phyloP scores from a whole-genome alignment of 1,140 invertebrate species.

The Ostrea denselamellosa region DNA sequence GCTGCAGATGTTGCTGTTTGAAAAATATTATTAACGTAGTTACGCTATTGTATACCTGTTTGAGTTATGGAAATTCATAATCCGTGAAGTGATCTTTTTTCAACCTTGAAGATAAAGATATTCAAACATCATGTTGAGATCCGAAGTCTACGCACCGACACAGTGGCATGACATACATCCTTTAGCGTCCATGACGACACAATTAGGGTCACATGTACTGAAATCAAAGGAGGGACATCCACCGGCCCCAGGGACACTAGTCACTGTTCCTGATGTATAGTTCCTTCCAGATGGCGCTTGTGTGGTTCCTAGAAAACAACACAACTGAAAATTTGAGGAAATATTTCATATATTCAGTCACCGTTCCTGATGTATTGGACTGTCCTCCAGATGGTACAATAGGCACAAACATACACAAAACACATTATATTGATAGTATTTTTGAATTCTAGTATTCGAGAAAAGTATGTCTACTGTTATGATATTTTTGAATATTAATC shows the following conservation, averaged over 20 bases:
- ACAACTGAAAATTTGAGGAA: too few relatives aligned
- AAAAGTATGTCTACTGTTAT: background rate
- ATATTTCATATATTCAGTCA: background rate
- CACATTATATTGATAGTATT: background rate
- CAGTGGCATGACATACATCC: constrained; percentile 28
- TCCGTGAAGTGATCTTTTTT: too few relatives aligned
- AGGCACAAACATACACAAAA: background rate
- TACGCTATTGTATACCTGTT: too few relatives aligned
- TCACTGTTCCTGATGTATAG: background rate
- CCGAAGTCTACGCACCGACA: background rate
- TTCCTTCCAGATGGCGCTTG: background rate
- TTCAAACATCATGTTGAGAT: background rate
- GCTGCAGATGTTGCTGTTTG: background rate
- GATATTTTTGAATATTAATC: background rate
- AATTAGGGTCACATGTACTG: constrained; percentile 39
- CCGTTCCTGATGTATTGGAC: background rate
- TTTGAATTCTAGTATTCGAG: too few relatives aligned
- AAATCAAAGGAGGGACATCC: constrained; percentile 27
- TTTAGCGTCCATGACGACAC: constrained; percentile 10
- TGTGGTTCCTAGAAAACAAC: constrained; percentile 9
- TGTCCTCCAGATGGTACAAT: background rate
- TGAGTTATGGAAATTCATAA: too few relatives aligned
- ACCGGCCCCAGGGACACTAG: constrained; percentile 19
- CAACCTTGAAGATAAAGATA: too few relatives aligned
- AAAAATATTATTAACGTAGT: background rate